phyloP scores from a whole-genome alignment of 2,888 invertebrate genomes.

The Hypsopygia costalis region DNA sequence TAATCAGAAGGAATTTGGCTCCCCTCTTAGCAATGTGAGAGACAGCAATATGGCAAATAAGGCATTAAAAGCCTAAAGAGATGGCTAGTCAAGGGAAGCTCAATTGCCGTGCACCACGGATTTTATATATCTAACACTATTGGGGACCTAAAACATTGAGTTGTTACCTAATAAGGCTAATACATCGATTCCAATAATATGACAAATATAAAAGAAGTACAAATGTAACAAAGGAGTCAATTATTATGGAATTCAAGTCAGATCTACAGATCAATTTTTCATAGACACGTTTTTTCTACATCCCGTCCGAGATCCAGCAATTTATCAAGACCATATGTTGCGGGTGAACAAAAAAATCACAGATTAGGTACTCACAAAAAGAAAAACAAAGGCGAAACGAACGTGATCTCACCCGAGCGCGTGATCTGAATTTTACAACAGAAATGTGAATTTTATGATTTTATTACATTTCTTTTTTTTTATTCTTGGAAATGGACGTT shows the following conservation, averaged over 20 bases:
- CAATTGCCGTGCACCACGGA: too few species aligned
- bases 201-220: too few species aligned
- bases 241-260: conserved; percentile 29
- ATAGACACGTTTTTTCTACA: conserved; percentile 43
- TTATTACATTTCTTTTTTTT: conserved; percentile 42
- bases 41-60: too few species aligned
- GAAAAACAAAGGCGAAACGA: conserved; percentile 41
- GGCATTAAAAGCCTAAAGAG: too few species aligned
- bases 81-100: too few species aligned
- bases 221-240: conserved; percentile 20
- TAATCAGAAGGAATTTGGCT: too few species aligned
- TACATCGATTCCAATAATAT: too few species aligned
- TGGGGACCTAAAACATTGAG: too few species aligned
- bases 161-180: too few species aligned
- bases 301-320: conserved; percentile 41
- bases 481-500: conserved; percentile 26
- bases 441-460: conserved; percentile 51
- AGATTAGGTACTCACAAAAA: conserved; percentile 53
- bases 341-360: conserved; percentile 45
- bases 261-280: conserved; percentile 50
- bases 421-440: conserved; percentile 45
- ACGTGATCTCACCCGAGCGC: conserved; percentile 49
- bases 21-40: too few species aligned
- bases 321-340: conserved; percentile 62
- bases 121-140: too few species aligned